Base-by-base conservation (phyloP, 1,140 invertebrate species). In the Anastatus disparis region DNA sequence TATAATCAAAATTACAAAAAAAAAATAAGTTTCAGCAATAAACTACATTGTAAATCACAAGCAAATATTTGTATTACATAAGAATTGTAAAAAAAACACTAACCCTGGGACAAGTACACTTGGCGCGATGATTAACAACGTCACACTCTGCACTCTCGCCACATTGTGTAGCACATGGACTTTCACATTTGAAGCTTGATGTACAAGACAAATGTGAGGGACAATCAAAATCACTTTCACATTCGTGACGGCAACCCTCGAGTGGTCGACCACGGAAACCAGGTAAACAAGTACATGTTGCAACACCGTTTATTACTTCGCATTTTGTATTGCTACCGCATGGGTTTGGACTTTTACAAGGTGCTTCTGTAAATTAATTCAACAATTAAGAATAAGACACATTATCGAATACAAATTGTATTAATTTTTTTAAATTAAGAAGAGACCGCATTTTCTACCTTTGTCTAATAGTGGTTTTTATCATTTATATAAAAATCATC, bases 101-200 rank as follows among this genome's bases (percentile, higher is more conserved):
- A n/a, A n/a, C 93, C 76, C 89, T 90, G 8, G 93, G 93, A 78
- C 94, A 96, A 73, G 90, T 91, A 83, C 95, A 97, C 53, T 92
- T 87, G 4, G 93, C 90, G 63, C 90, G 89, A 80, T 96, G 94
- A 75, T 92, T 91, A 31, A 88, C 76, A 2, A 93, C 93, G 58
- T 91, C 88, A 78, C 95, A 97, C 69, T 92, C 90, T 1, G 95
- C 94, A 61, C 90, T 92, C 15, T 89, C 86, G 7, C 93, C 95
- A 77, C 94, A 96, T 70, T 93, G 31, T 1, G 20, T 62, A 1
- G 10, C 77, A 81, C 95, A 95, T 0, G 94, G 92, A 71, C 91
- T 91, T 64, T 90, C 88, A 81, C 95, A 97, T 76, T 90, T 91
- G 76, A 91, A 93, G 76, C 91, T 89, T 26, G 90, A 87, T 0